Evolutionary conservation across 2,888 invertebrate species (phyloP), one percentile per base, ranked within the genome.

Genomic region (Euspilapteryx auroguttella): DNA sequence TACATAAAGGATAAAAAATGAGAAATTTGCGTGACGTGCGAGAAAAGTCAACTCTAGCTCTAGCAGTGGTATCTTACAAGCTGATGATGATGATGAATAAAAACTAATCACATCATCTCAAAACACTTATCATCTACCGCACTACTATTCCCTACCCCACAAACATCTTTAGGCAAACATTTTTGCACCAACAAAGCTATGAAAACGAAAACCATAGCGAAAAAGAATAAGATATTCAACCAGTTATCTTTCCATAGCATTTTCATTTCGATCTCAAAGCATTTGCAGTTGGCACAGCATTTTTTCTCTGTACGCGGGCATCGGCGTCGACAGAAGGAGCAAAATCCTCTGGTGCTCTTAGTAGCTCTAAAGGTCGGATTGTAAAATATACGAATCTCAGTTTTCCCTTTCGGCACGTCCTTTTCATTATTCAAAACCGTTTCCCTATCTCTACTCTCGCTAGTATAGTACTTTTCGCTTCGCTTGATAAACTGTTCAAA

Each of bases 401-500:
- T 77, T 33, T 64, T 58, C 0, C 47, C 52, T 33, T 55, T 55
- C 3, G 42, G 36, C 2, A 42, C 28, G 6, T 12, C 8, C 7
- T 43, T 40, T 2, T 41, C 29, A 21, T 59, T 54, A 28, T 63
- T 55, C 2, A 58, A 32, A 0, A 52, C 57, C 0, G 63, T 69
- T 2, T 55, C 47, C 7, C 55, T 47, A 24, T 69, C 69, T 2
- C 52, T 45, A 0, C 44, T 41, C 31, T 66, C 69, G 5, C 47
- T 61, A 0, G 65, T 66, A 32, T 66, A 77, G 32, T 68, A 77
- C 14, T 56, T 59, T 30, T 77, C 77, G 43, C 75, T 75, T n/a
- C 61, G 55, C 40, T 75, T 75, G 2, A 76, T 45, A 33, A 76
- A 76, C 2, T 49, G 61, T 30, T 75, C 76, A 2, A 76, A 59